phyloP scores from a whole-genome alignment of 1,140 invertebrate genomes.

The Linepithema humile region DNA sequence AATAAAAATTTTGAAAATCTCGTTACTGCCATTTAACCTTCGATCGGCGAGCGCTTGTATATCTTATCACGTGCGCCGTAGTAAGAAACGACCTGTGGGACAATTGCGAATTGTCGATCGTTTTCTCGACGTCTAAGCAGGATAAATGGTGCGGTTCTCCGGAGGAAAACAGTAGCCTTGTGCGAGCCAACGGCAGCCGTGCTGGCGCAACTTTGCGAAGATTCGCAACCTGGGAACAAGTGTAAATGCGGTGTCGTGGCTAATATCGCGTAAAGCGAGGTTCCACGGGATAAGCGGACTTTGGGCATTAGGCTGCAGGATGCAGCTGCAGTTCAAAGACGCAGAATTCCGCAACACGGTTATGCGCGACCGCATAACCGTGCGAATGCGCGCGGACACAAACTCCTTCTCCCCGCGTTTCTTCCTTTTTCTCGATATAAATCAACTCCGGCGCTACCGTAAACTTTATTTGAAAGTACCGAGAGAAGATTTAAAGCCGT shows the following conservation, averaged over 20 bases:
- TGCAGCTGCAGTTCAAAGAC: conserved; percentile 15
- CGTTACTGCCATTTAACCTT: background rate
- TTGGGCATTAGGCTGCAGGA: background rate
- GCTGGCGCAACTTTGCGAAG: background rate
- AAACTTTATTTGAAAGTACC: conserved; percentile 77
- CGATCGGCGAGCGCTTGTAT: background rate
- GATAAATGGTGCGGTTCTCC: conserved; percentile 15
- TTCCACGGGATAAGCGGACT: background rate
- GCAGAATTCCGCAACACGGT: conserved; percentile 21
- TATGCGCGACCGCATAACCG: conserved; percentile 13
- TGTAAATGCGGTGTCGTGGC: conserved; percentile 13
- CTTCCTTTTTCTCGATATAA: conserved; percentile 69
- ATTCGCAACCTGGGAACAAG: conserved; percentile 2
- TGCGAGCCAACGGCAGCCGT: background rate
- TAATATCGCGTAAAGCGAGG: conserved; percentile 15
- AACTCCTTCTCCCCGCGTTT: conserved; percentile 23
- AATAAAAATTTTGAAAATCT: background rate
- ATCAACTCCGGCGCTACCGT: conserved; percentile 73
- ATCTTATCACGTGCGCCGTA: background rate
- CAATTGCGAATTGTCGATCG: conserved; percentile 13
- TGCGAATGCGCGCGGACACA: background rate
- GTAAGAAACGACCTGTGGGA: conserved; percentile 6
- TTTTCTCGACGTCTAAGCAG: conserved; percentile 11
- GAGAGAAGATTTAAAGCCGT: conserved; percentile 73
- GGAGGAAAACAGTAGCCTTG: background rate